Base-by-base conservation (phyloP, 2,113 vertebrate genomes). In the Corythoichthys haematopterus region DNA sequence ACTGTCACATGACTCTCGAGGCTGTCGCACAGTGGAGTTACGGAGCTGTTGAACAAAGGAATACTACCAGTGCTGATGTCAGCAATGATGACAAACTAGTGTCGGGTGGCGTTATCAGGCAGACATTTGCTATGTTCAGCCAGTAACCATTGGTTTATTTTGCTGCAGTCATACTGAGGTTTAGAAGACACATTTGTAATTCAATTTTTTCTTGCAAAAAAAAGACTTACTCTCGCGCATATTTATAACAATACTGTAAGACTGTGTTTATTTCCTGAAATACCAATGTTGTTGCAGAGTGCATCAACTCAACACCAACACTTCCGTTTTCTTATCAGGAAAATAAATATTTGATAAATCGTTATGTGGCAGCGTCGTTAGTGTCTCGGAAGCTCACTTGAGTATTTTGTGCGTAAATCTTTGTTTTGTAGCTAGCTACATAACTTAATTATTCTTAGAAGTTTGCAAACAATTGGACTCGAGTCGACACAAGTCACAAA, bases 1-100 rank as follows among this genome's bases (percentile, higher is more conserved):
- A 9, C 20, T 68, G 72, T 81, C 79, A 69, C 64, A 70, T 70
- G 70, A 83, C 57, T 83, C 81, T 77, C 67, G 77, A 70, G 67
- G 76, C 70, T 70, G 71, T 78, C 70, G 56, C 70, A 46, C 8
- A 59, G 68, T 58, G 81, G 80, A 83, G 71, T 87, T 82, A 84
- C 60, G 65, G 56, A 51, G 56, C 65, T 57, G 59, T 69, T 46
- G 28, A 69, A 66, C 47, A 35, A 38, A 56, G 35, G 52, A 67
- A 79, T 72, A 79, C 37, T 79, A 70, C 65, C 79, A 60, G 65
- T 76, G 75, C 75, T 70, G 35, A 67, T 78, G 65, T 78, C 66
- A 72, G 74, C 60, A 15, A 50, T 8, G 65, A 72, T 77, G 74
- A 28, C 45, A 66, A 36, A 12, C 33, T 12, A 57, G 35, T 57